Evolutionary conservation across 2,113 vertebrate species (phyloP).

Genomic region (Gila orcuttii): DNA sequence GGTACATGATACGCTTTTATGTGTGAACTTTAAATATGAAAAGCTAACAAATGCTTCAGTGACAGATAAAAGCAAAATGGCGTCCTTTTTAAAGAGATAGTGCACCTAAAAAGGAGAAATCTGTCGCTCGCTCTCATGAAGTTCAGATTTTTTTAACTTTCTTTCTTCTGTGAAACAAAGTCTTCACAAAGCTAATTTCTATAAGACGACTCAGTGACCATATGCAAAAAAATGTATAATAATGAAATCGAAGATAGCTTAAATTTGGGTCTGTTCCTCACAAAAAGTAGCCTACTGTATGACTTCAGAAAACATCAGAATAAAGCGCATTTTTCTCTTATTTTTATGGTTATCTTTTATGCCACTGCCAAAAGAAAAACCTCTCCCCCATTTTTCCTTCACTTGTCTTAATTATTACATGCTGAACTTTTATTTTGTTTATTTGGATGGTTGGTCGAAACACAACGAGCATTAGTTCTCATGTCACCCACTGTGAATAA

Average conservation of each 20-base stretch:
- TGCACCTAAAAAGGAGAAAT: neutral
- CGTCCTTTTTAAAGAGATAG: neutral
- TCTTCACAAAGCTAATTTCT: neutral
- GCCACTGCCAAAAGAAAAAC: conserved; percentile 5
- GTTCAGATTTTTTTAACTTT: neutral
- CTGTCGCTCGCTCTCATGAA: neutral
- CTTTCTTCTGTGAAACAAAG: neutral
- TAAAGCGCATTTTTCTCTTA: neutral
- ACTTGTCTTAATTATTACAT: conserved; percentile 46
- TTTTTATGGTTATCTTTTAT: conserved; percentile 11
- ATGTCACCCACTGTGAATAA: neutral
- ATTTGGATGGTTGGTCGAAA: neutral
- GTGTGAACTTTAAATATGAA: conserved; percentile 9
- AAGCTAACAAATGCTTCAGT: conserved; percentile 1
- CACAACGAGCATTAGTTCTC: conserved; percentile 3
- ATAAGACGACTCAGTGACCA: too few relatives aligned
- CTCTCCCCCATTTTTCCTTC: neutral
- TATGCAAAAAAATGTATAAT: neutral
- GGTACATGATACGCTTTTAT: conserved; percentile 35
- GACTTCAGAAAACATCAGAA: neutral
- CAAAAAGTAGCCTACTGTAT: neutral
- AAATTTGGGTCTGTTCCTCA: neutral
- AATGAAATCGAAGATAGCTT: neutral
- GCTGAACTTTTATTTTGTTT: conserved; percentile 22
- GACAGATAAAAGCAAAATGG: neutral